A percentile compares a stretch with the other conserved stretches of the same genome.
These are phyloP conservation scores for Pygmarrhopalites habei DNA, from an alignment of 1,140 invertebrate genomes.

Conservation along the genomic window DNA sequence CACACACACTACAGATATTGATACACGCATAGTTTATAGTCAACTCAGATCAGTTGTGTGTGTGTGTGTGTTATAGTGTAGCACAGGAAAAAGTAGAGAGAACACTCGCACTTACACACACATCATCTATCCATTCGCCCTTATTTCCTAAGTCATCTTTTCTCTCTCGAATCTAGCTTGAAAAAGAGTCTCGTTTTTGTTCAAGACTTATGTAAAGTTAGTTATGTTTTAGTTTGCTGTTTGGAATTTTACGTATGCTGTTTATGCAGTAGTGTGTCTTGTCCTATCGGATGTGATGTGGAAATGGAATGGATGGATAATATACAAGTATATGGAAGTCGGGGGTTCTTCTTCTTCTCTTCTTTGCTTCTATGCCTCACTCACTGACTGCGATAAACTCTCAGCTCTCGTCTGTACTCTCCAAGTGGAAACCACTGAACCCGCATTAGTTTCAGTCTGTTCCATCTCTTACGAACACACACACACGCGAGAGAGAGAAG, in stretches of 20 bases:
- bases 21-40: no score
- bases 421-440: no score
- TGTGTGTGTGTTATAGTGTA: no score
- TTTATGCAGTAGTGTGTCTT: background rate
- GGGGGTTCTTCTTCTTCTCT: slow-evolving; percentile 4
- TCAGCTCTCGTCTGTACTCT: no score
- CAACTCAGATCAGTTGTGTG: no score
- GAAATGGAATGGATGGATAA: background rate
- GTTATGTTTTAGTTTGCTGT: background rate
- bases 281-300: slow-evolving; percentile 1
- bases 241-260: background rate
- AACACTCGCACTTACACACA: slow-evolving; percentile 2
- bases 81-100: no score
- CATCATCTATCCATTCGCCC: background rate
- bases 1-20: no score
- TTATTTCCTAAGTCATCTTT: slow-evolving; percentile 10
- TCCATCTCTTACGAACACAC: no score
- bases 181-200: background rate
- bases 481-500: no score
- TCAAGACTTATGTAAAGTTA: slow-evolving; percentile 1
- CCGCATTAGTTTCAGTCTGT: no score
- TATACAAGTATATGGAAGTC: background rate
- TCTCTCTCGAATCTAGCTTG: background rate
- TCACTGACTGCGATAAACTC: no score
- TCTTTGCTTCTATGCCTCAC: background rate